Evolutionary conservation across 2,888 invertebrate genomes (phyloP).

Genomic region (Rhodophaea formosa): DNA sequence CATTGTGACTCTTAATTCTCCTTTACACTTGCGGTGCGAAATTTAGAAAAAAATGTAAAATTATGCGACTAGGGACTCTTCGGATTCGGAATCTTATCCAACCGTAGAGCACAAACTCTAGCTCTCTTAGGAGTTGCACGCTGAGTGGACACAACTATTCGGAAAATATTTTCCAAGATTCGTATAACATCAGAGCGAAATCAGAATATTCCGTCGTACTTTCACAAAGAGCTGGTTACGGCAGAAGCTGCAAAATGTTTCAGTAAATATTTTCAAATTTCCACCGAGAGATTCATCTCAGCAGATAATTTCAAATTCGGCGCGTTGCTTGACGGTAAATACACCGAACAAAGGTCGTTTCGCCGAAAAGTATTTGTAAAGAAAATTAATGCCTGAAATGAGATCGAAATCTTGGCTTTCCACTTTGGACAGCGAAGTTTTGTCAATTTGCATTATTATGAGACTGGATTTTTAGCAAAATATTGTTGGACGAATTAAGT

Average conservation of each 20-base stretch:
- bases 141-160: neutral
- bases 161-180: neutral
- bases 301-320: constrained; percentile 42
- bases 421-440: constrained; percentile 27
- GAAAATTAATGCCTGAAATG: constrained; percentile 47
- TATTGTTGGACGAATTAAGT: constrained; percentile 27
- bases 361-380: constrained; percentile 42
- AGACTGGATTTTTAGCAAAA: constrained; percentile 33
- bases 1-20: constrained; percentile 41
- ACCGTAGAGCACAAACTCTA: neutral
- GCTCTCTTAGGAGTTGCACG: neutral
- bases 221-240: neutral
- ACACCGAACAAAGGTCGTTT: constrained; percentile 40
- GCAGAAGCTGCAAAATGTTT: constrained; percentile 22
- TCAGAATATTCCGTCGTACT: neutral
- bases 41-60: constrained; percentile 34
- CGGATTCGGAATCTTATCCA: constrained; percentile 26
- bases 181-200: neutral
- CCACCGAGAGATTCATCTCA: constrained; percentile 37
- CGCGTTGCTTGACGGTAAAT: constrained; percentile 37
- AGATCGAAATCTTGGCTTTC: constrained; percentile 43
- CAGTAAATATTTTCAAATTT: constrained; percentile 31
- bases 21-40: constrained; percentile 34
- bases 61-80: constrained; percentile 31
- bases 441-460: constrained; percentile 41